Evolutionary conservation across 2,113 vertebrate species (phyloP), one percentile per base, ranked within the genome.

Genomic region (Melanerpes formicivorus): DNA sequence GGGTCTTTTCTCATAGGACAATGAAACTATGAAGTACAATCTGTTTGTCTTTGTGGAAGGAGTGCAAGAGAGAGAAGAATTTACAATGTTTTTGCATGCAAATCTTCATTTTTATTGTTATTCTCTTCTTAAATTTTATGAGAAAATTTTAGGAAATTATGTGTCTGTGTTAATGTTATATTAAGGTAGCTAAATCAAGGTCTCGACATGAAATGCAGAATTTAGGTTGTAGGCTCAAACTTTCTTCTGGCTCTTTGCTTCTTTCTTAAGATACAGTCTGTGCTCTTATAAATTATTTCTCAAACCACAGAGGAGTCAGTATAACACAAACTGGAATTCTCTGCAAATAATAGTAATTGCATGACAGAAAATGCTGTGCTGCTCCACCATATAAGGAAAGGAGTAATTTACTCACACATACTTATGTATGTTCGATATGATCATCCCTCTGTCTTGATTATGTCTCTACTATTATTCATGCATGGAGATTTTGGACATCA

Each of bases 161-260:
- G 42, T 81, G 9, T 23, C 67, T 88, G 55, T 91, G 40, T 91
- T 86, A 95, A 93, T 90, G 62, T 73, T 94, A 69, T 66, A 84
- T 79, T 88, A 84, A 87, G 23, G 10, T 59, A 79, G 44, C 93
- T 88, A 91, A 93, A 91, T 86, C 90, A 91, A 91, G n/a, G 83
- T 84, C 77, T 86, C 34, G 62, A 69, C 88, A 79, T 23, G n/a
- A 91, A 86, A 93, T 26, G 10, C 26, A 76, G 63, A 86, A 88
- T 26, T 46, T 55, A 85, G 69, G 18, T 32, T 83, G 55, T 44
- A 91, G 30, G 29, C 44, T 91, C 62, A 91, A 93, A 22, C 6
- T 93, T 84, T 91, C 70, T 37, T 85, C 17, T 88, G 70, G 16
- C 14, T 75, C 34, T 84, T 52, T 83, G 48, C 54, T 14, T 88